Base-by-base conservation (phyloP, 1,140 invertebrate species). In the Heliothis virescens region DNA sequence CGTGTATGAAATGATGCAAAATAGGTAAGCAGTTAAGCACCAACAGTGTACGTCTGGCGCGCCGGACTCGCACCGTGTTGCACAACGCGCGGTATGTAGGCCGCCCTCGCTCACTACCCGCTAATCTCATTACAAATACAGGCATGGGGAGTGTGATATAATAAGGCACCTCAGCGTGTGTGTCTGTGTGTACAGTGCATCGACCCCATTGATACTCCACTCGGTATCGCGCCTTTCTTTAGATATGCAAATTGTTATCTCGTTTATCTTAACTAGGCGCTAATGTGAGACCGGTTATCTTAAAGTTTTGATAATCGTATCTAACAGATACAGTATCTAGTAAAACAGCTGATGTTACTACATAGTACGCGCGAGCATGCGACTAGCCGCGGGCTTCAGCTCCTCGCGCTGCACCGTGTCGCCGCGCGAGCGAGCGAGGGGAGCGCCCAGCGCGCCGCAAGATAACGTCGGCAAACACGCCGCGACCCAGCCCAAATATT, bases 191-290 rank as follows among this genome's bases (percentile, higher is more conserved):
- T 50, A 78, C 59, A 81, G 90, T 83, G 86, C 87, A 83, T 67
- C 83, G 89, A 92, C 91, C 90, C 83, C 81, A 76, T 59, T 77
- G 83, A 84, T 85, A 86, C 48, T 80, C 77, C 85, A 21, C 75
- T 81, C 48, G 69, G 79, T 87, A 86, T 85, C 83, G 81, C 82
- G 79, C 81, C 78, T 88, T 84, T 83, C 88, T 87, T 90, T 67
- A 92, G 91, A 92, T 92, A 93, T 92, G 91, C 91, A 92, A 92
- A 92, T 88, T 88, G 91, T 93, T 93, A 94, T 94, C 92, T 93
- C 82, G 82, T 91, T 94, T 94, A 94, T 94, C 92, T 94, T 93
- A 93, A 93, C 92, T 92, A 93, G 88, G 85, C 83, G 92, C 85
- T 93, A 93, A 94, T 93, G 86, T 92, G 90, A 85, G 87, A 86